phyloP scores from a whole-genome alignment of 2,113 vertebrate genomes.

The Sprattus sprattus region DNA sequence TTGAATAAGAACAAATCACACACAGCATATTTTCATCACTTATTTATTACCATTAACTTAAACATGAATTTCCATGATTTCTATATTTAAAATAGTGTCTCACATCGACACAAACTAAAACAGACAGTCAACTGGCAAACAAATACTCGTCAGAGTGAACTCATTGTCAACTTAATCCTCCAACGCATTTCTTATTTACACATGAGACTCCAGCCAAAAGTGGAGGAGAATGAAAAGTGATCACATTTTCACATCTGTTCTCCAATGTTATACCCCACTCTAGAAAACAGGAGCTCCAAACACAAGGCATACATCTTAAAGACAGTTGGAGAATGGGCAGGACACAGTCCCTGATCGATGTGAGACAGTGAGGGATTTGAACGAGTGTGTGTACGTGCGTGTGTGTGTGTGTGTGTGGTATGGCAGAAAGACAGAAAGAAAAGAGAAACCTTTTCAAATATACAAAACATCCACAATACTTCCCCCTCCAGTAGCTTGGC shows the following conservation, averaged over 20 bases:
- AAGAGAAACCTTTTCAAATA: not conserved
- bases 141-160: not conserved
- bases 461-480: not conserved
- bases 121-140: not conserved
- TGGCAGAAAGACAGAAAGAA: not conserved
- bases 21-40: not conserved
- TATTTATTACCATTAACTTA: conserved; percentile 14
- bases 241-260: not conserved
- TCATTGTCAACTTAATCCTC: not conserved
- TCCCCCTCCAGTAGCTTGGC: not conserved
- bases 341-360: not conserved
- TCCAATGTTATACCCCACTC: not conserved
- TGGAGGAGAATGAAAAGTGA: not conserved
- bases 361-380: not conserved
- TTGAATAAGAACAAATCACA: not conserved
- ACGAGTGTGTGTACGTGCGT: not conserved
- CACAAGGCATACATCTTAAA: not conserved
- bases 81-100: not conserved
- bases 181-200: not conserved
- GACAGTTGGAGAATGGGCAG: not conserved
- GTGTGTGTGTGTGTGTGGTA: not conserved
- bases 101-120: not conserved
- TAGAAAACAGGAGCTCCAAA: not conserved
- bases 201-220: not conserved
- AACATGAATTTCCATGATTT: not conserved